Conservation (phyloP, 2,797 vertebrate species). For the Nannoperca australis region DNA sequence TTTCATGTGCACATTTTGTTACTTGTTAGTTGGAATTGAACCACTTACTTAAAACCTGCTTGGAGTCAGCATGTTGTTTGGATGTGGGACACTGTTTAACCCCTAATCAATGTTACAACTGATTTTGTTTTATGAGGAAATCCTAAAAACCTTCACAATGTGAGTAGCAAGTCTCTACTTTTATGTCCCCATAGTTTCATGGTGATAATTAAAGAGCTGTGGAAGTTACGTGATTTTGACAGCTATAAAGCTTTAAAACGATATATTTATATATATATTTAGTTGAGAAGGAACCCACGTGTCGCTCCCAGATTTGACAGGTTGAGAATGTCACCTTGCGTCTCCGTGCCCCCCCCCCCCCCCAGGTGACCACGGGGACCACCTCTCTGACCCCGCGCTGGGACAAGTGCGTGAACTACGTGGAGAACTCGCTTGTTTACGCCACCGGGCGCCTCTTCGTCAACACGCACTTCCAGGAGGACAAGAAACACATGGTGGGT, state of each 20-base stretch:
- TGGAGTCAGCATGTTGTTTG: background rate
- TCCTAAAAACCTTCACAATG: background rate
- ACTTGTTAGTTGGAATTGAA: background rate
- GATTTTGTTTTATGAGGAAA: background rate
- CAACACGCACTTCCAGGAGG: conserved; percentile 94
- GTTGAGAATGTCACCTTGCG: conserved; percentile 23
- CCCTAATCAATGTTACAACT: background rate
- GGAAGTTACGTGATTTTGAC: background rate
- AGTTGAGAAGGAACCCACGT: too few species aligned
- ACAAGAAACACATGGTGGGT: conserved; percentile 94
- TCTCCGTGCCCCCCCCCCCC: background rate
- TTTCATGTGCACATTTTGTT: background rate
- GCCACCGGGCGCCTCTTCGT: conserved; percentile 95
- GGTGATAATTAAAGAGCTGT: conserved; percentile 29
- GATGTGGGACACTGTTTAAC: background rate
- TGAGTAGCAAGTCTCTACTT: conserved; percentile 11
- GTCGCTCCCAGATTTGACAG: background rate
- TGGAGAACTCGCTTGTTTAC: conserved; percentile 92
- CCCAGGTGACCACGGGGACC: conserved; percentile 93
- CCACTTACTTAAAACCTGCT: background rate
- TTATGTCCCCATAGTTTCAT: conserved; percentile 1
- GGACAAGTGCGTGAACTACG: conserved; percentile 97
- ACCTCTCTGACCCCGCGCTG: conserved; percentile 93
- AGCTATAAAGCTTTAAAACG: too few species aligned
- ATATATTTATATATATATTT: too few species aligned